Conservation (phyloP, 2,113 vertebrate species). For the Leptosomus discolor region DNA sequence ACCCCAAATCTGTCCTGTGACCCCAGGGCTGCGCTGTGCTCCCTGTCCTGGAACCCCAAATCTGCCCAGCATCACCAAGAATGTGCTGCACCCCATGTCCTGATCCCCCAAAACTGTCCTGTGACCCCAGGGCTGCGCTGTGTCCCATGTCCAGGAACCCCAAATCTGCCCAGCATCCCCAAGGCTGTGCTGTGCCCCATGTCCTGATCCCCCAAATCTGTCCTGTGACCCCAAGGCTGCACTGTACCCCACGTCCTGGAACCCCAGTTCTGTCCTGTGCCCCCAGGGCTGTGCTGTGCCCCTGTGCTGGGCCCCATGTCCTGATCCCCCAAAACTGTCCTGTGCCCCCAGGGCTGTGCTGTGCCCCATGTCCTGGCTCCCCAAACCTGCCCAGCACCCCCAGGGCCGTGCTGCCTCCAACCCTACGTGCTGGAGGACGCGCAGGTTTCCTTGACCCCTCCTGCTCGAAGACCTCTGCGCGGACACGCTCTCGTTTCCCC, state of each 20-base stretch:
- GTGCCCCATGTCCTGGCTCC: rapidly evolving
- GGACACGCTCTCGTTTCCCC: neutral
- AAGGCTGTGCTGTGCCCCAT: neutral
- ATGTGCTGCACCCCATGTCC: neutral
- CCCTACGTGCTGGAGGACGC: rapidly evolving
- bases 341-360: neutral
- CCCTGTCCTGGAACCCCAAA: rapidly evolving
- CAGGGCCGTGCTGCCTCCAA: rapidly evolving
- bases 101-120: neutral
- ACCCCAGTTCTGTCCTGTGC: neutral
- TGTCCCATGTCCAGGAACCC: rapidly evolving
- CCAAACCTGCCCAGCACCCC: neutral
- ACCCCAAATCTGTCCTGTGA: rapidly evolving
- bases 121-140: neutral
- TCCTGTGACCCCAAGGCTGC: too few species aligned
- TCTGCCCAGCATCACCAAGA: neutral
- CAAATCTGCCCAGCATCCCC: too few species aligned
- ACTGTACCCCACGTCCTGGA: rapidly evolving
- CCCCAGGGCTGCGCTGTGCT: too few species aligned
- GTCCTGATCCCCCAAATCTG: rapidly evolving
- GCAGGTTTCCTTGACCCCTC: rapidly evolving
- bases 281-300: neutral
- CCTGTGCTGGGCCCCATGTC: neutral
- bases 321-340: neutral
- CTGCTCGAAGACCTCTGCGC: rapidly evolving